phyloP scores from a whole-genome alignment of 2,113 vertebrate species.

The Psophia crepitans region DNA sequence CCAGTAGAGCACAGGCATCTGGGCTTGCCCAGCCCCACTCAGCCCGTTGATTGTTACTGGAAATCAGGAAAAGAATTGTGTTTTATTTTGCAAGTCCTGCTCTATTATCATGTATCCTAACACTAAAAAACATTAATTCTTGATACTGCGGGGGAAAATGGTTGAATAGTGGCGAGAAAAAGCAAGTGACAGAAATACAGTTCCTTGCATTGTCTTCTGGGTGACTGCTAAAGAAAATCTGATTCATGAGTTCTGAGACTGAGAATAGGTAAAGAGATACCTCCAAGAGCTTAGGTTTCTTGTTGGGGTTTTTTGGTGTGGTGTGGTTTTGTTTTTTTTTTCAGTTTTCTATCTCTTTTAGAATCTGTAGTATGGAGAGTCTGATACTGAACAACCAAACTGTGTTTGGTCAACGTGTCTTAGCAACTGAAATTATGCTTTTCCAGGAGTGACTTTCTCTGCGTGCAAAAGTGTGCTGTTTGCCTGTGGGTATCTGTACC shows the following conservation, averaged over 20 bases:
- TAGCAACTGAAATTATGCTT: not conserved
- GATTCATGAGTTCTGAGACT: not conserved
- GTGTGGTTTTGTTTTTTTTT: no score
- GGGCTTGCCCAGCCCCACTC: not conserved
- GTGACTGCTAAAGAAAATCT: not conserved
- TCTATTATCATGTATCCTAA: fast-evolving
- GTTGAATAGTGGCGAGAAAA: not conserved
- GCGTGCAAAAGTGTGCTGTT: not conserved
- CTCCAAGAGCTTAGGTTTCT: not conserved
- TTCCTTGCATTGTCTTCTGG: not conserved
- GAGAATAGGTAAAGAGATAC: not conserved
- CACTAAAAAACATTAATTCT: not conserved
- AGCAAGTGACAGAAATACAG: not conserved
- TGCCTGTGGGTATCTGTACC: not conserved
- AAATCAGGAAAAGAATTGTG: not conserved
- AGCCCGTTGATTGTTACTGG: fast-evolving
- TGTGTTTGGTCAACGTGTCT: not conserved
- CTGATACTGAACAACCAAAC: not conserved
- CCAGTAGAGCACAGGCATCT: fast-evolving
- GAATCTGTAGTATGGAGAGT: not conserved
- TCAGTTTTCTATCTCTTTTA: not conserved
- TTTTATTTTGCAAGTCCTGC: not conserved
- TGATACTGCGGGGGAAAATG: fast-evolving
- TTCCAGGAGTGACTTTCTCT: not conserved
- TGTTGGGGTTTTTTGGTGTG: no score